phyloP scores from a whole-genome alignment of 2,797 vertebrate species.

The Paedocypris micromegethes region DNA sequence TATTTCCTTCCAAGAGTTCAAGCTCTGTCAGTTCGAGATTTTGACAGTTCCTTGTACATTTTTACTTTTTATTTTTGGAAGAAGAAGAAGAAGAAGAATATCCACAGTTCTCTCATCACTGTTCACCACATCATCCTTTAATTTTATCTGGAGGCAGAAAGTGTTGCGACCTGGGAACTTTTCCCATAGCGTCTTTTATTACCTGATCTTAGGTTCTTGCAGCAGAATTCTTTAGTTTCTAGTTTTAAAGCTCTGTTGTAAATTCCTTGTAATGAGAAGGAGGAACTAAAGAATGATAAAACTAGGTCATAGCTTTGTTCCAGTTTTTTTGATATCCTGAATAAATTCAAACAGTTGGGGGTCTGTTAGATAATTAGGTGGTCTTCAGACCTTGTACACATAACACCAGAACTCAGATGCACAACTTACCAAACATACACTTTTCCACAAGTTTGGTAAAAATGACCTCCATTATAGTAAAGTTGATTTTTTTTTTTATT shows the following conservation, averaged over 20 bases:
- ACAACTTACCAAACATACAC: too few relatives aligned
- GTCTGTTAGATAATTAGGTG: constrained; percentile 30
- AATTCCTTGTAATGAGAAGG: constrained; percentile 30
- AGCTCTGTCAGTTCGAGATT: constrained; percentile 15
- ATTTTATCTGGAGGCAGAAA: not conserved
- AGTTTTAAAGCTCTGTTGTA: constrained; percentile 3
- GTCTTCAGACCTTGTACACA: constrained; percentile 6
- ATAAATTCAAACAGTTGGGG: constrained; percentile 18
- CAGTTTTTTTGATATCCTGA: constrained; percentile 15
- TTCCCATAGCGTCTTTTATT: constrained; percentile 30
- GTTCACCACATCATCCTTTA: not conserved
- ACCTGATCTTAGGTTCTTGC: constrained; percentile 28
- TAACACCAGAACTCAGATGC: too few relatives aligned
- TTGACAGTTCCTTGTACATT: not conserved
- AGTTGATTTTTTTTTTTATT: too few relatives aligned
- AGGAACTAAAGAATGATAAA: constrained; percentile 19
- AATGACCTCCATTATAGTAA: too few relatives aligned
- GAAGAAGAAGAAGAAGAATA: too few relatives aligned
- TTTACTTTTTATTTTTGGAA: too few relatives aligned
- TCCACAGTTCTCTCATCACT: too few relatives aligned
- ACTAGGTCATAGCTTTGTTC: constrained; percentile 29
- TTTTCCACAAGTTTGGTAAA: too few relatives aligned
- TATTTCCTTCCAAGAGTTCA: not conserved
- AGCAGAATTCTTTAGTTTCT: constrained; percentile 3
- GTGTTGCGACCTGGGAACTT: not conserved